Evolutionary conservation across 2,113 vertebrate genomes (phyloP), one percentile per base, ranked within the genome.

Genomic region (Perca schrenkii): DNA sequence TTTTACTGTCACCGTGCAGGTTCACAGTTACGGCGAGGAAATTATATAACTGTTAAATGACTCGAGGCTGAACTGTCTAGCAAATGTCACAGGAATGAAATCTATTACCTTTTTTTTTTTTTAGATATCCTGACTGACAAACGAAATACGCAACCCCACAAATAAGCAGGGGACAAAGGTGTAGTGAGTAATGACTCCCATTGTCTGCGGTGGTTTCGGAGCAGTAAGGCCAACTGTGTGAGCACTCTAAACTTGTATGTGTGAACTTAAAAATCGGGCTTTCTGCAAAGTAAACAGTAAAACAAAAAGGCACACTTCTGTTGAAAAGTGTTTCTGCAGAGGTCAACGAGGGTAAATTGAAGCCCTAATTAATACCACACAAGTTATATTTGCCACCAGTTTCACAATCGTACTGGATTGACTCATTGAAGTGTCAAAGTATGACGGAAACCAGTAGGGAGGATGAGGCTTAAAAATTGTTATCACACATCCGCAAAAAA

Each of bases 61-160:
- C 47, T 69, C 63, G 22, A 64, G 57, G 74, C 74, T 6, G 25
- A 73, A 50, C 58, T 25, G 75, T 80, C 69, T 46, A 21, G 86
- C 74, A 85, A 75, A 78, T 6, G 40, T 78, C 61, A 66, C 31
- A 34, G 74, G 52, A 65, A 70, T 83, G 69, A 57, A 74, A 70
- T 83, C 22, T n/a, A 46, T 79, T 66, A 60, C 12, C 14, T 65
- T 40, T 66, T 70, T 40, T 66, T n/a, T n/a, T n/a, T n/a, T n/a
- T n/a, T n/a, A n/a, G n/a, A n/a, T 17, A 17, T 60, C 67, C 72
- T 56, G 72, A 72, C 57, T 70, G 68, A 36, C 52, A 25, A 36
- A 67, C 36, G 28, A 46, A 68, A 61, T 81, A 8, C 47, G 67
- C 56, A 60, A 28, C 8, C 17, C n/a, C 49, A 54, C n/a, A 15